Evolutionary conservation across 2,797 vertebrate genomes (phyloP).

Genomic region (Lithobates pipiens): DNA sequence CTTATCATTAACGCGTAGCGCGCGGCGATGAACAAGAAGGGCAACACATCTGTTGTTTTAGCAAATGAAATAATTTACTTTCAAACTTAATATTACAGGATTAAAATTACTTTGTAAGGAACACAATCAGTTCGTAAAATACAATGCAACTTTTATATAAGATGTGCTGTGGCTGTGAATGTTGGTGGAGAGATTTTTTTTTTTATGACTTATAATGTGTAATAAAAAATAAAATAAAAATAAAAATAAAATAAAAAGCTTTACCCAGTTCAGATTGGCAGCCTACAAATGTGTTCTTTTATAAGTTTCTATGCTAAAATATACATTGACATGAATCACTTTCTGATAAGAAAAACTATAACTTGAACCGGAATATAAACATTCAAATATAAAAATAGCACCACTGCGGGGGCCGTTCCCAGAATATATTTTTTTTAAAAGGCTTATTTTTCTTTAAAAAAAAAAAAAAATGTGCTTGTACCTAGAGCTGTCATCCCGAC

Average conservation of each 20-base stretch:
- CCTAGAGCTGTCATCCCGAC: background rate
- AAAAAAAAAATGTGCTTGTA: background rate
- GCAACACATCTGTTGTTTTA: conserved; percentile 34
- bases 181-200: background rate
- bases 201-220: background rate
- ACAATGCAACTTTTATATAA: conserved; percentile 34
- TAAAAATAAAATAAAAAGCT: background rate
- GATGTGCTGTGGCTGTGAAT: conserved; percentile 11
- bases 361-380: conserved; percentile 25
- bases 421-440: background rate
- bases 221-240: background rate
- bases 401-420: background rate
- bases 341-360: conserved; percentile 28
- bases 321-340: background rate
- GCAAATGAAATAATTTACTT: conserved; percentile 58
- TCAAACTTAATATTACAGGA: conserved; percentile 52
- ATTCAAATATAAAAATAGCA: conserved; percentile 31
- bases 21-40: background rate
- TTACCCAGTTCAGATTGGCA: background rate
- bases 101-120: conserved; percentile 43
- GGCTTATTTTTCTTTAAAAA: background rate
- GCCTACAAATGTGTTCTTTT: background rate
- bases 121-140: conserved; percentile 22
- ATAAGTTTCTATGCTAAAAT: conserved; percentile 4
- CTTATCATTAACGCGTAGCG: background rate